phyloP scores from a whole-genome alignment of 2,888 invertebrate genomes.

The Tanytarsus gracilentus region DNA sequence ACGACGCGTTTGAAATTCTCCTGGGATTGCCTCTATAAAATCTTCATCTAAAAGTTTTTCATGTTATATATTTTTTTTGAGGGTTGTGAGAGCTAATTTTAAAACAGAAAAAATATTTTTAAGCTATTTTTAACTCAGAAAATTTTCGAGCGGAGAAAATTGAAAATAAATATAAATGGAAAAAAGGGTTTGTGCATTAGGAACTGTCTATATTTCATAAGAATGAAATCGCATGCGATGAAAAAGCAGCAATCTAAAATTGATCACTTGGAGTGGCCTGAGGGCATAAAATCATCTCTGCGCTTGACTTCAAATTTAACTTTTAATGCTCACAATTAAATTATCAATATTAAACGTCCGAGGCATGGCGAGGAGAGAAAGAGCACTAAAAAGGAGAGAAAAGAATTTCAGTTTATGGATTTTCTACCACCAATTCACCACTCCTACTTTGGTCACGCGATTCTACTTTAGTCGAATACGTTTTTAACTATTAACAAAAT shows the following conservation, averaged over 20 bases:
- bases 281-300: conserved; percentile 13
- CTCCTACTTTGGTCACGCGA: conserved; percentile 26
- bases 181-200: too few relatives aligned
- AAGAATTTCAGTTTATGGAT: conserved; percentile 26
- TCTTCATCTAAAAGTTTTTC: too few relatives aligned
- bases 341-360: conserved; percentile 18
- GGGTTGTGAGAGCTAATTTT: too few relatives aligned
- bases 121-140: too few relatives aligned
- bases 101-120: too few relatives aligned
- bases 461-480: conserved; percentile 2
- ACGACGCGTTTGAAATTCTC: conserved; percentile 15
- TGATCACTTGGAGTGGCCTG: conserved; percentile 10
- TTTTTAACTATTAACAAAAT: conserved; percentile 10
- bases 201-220: too few relatives aligned
- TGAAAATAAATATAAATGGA: too few relatives aligned
- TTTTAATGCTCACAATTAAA: conserved; percentile 29
- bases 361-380: not conserved
- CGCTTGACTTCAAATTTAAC: conserved; percentile 17
- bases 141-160: too few relatives aligned
- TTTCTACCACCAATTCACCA: conserved; percentile 24
- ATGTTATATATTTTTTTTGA: too few relatives aligned
- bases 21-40: too few relatives aligned
- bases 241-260: conserved; percentile 6
- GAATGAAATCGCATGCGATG: not conserved
- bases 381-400: not conserved